Evolutionary conservation across 2,888 invertebrate genomes (phyloP), one percentile per base, ranked within the genome.

Genomic region (Drosophila diplacantha): DNA sequence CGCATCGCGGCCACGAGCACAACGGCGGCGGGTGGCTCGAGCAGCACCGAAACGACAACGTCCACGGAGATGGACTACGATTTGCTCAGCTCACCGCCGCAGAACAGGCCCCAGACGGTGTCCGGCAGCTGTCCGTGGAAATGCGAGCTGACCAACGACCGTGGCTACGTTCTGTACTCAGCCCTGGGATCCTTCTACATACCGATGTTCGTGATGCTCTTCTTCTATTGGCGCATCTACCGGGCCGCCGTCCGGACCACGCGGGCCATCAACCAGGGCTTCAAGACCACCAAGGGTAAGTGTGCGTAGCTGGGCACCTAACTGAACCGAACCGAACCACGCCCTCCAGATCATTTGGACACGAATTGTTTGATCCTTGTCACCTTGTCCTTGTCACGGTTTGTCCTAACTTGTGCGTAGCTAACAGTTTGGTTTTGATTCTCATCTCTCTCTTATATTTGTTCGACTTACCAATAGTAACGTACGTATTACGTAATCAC

Each of bases 141-240:
- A 74, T 97, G 97, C 86, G 96, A 96, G 88, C 91, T 97, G 72
- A 97, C 96, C 84, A 96, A 96, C 89, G 96, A 97, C 87, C 94
- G 95, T 46, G 97, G 97, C 54, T 99, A 99, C 90, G 97, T 98
- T 57, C 94, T 99, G 56, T 98, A 98, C 90, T 97, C 97, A 5
- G 98, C 98, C 0, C 91, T 98, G 24, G 98, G 98, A n/a, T 97
- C 97, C 71, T 98, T 98, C 92, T 98, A 96, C 90, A 94, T 98
- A 83, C 98, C 98, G 38, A 97, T 97, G 96, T 93, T 97, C 82
- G 96, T 98, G 75, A 98, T 98, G 96, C 91, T 97, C 82, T 98
- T 97, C 91, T 98, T 98, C 91, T 98, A 98, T 89, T 97, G 97
- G 95, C 91, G 96, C 79, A 98, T 98, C 81, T 98, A 98, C 90